Percentiles rank a stretch among this genome's conserved stretches.
phyloP scores from a whole-genome alignment of 2,797 vertebrate genomes.

The Anas acuta region DNA sequence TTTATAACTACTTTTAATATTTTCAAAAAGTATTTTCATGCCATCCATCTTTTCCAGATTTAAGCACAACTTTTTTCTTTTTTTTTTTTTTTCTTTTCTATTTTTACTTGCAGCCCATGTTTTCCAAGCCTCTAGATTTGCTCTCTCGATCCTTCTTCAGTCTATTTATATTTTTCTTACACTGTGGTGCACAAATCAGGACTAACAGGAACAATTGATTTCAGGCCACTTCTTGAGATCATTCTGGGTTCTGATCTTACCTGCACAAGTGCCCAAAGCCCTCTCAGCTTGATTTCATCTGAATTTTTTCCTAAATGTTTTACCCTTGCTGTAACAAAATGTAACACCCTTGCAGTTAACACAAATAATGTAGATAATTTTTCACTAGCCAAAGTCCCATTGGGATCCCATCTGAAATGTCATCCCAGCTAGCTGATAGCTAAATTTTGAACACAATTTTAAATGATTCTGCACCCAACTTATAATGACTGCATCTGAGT shows the following conservation, averaged over 20 bases:
- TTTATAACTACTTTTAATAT: background rate
- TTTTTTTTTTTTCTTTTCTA: background rate
- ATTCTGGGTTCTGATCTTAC: background rate
- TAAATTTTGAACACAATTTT: background rate
- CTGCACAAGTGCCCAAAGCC: background rate
- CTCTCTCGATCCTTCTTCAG: background rate
- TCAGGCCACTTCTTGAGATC: conserved; percentile 12
- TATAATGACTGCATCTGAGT: background rate
- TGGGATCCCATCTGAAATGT: background rate
- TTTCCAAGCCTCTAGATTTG: background rate
- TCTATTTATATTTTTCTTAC: background rate
- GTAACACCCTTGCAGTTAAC: background rate
- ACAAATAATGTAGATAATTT: conserved; percentile 18
- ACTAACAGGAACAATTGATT: background rate
- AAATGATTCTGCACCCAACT: background rate
- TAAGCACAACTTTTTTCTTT: background rate
- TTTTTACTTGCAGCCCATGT: background rate
- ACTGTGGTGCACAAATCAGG: background rate
- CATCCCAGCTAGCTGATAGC: background rate
- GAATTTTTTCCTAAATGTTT: background rate
- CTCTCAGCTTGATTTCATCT: background rate
- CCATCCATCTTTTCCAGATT: background rate
- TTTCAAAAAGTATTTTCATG: background rate
- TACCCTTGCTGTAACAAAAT: background rate
- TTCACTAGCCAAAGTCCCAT: background rate